A percentile compares a stretch with the other conserved stretches of the same genome.
phyloP scores from a whole-genome alignment of 2,888 invertebrate genomes.

The Mactromeris polynyma region DNA sequence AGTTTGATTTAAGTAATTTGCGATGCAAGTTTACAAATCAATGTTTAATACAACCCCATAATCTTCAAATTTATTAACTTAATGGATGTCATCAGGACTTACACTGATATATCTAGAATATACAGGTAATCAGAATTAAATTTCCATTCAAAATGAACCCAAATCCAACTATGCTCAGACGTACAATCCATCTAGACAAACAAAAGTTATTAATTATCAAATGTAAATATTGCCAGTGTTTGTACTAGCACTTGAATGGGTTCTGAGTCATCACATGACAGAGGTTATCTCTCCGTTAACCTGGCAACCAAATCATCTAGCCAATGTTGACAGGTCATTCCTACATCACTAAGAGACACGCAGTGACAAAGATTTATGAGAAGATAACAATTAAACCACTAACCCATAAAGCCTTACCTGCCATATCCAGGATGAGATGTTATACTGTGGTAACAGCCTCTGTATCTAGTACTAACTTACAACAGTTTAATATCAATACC shows the following conservation, averaged over 20 bases:
- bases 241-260: slow-evolving; percentile 2
- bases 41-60: no score
- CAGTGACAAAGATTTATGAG: neutral
- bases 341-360: neutral
- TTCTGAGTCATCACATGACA: neutral
- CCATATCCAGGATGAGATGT: no score
- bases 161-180: neutral
- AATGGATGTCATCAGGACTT: no score
- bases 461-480: no score
- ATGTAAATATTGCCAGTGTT: slow-evolving; percentile 4
- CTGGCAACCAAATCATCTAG: slow-evolving; percentile 6
- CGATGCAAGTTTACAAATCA: no score
- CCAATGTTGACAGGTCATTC: neutral
- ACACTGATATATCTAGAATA: no score
- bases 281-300: neutral
- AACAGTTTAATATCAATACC: no score
- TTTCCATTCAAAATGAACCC: neutral
- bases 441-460: no score
- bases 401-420: neutral
- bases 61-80: no score
- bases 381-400: neutral
- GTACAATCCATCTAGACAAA: slow-evolving; percentile 8
- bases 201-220: slow-evolving; percentile 23
- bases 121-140: neutral
- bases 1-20: no score